phyloP scores from a whole-genome alignment of 2,888 invertebrate genomes.

The Tyria jacobaeae region DNA sequence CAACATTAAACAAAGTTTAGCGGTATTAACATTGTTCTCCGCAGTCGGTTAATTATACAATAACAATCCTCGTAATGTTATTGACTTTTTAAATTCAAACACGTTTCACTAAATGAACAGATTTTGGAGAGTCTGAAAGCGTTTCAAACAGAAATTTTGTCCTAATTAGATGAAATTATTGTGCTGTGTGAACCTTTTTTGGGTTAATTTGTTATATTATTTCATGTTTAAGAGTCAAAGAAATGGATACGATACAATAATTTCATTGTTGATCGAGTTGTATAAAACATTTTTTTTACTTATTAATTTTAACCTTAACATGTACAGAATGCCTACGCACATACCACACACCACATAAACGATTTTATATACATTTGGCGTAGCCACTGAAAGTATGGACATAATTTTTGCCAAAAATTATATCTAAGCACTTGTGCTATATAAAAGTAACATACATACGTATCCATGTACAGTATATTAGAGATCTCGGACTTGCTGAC shows the following conservation, averaged over 20 bases:
- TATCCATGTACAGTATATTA: too few relatives aligned
- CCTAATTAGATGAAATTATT: constrained; percentile 35
- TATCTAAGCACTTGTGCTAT: too few relatives aligned
- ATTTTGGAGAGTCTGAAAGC: constrained; percentile 29
- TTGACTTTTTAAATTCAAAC: constrained; percentile 51
- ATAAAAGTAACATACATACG: too few relatives aligned
- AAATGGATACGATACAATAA: neutral
- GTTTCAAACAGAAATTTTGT: constrained; percentile 25
- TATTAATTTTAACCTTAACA: too few relatives aligned
- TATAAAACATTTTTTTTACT: too few relatives aligned
- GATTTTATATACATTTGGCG: too few relatives aligned
- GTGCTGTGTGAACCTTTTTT: constrained; percentile 17
- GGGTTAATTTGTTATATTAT: neutral
- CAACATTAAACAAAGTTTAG: constrained; percentile 48
- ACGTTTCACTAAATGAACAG: constrained; percentile 31
- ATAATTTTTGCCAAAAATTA: too few relatives aligned
- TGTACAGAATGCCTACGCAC: too few relatives aligned
- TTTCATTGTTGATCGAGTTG: neutral
- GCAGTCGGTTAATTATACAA: constrained; percentile 52
- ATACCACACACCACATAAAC: too few relatives aligned
- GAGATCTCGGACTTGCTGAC: too few relatives aligned
- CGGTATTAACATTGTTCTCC: constrained; percentile 45
- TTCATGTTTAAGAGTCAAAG: neutral
- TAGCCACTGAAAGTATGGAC: too few relatives aligned
- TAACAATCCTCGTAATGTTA: constrained; percentile 50